A percentile compares a stretch with the other conserved stretches of the same genome.
These are phyloP conservation scores for Nasonovia ribisnigri DNA, from an alignment of 2,888 invertebrate species.

Conservation along the genomic window DNA sequence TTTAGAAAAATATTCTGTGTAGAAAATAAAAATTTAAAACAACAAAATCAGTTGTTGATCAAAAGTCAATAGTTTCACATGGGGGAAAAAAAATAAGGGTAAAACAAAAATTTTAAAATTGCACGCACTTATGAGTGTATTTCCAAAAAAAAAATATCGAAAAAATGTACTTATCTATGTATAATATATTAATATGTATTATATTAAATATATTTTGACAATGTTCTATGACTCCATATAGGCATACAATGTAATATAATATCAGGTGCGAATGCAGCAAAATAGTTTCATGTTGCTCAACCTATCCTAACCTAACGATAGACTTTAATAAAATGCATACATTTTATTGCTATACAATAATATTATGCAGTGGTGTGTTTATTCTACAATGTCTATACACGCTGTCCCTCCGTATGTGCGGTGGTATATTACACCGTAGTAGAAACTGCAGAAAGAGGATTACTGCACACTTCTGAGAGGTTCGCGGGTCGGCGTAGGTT, in stretches of 20 bases:
- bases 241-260: background rate
- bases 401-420: background rate
- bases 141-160: background rate
- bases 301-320: background rate
- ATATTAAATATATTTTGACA: background rate
- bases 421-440: background rate
- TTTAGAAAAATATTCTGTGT: too few relatives aligned
- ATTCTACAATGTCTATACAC: background rate
- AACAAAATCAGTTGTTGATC: too few relatives aligned
- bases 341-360: background rate
- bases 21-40: too few relatives aligned
- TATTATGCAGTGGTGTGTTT: background rate
- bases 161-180: background rate
- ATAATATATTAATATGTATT: background rate
- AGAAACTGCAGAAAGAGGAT: constrained; percentile 50
- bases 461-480: constrained; percentile 43
- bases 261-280: too few relatives aligned
- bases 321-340: background rate
- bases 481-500: constrained; percentile 42
- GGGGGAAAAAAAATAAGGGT: too few relatives aligned
- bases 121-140: too few relatives aligned
- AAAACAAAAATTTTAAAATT: too few relatives aligned
- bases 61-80: too few relatives aligned
- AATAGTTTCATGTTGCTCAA: background rate
- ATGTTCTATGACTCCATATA: background rate